These are phyloP conservation scores for Malurus leucopterus DNA, from an alignment of 2,797 vertebrate genomes.

Conservation along the genomic window DNA sequence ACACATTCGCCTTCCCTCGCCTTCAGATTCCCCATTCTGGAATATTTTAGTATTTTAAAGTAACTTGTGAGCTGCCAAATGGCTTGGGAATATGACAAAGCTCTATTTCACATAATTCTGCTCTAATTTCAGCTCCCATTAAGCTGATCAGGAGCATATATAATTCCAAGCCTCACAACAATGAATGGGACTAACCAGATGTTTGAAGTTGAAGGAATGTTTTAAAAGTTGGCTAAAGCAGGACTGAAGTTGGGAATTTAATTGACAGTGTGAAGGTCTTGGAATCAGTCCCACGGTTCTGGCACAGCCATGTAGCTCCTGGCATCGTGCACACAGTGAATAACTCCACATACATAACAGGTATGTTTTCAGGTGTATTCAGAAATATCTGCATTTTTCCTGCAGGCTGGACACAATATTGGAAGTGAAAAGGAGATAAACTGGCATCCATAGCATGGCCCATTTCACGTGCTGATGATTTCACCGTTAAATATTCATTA, in stretches of 20 bases:
- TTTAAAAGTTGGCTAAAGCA: background rate
- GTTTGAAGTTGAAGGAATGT: background rate
- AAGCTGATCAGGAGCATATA: background rate
- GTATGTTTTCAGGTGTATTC: background rate
- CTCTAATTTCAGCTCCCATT: background rate
- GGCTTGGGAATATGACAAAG: background rate
- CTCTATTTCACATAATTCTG: background rate
- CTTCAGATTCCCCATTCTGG: background rate
- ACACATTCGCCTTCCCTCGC: background rate
- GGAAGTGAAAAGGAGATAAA: background rate
- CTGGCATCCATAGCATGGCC: background rate
- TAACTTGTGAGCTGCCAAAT: background rate
- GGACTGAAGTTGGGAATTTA: background rate
- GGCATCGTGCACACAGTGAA: accelerated
- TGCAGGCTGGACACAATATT: background rate
- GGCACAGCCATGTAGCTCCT: background rate
- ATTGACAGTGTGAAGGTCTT: background rate
- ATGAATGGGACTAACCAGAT: background rate
- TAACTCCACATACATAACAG: background rate
- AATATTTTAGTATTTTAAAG: background rate
- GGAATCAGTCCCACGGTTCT: background rate
- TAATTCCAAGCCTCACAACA: background rate
- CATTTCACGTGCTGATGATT: background rate
- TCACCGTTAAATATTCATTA: background rate
- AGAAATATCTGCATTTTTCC: background rate